phyloP scores from a whole-genome alignment of 2,888 invertebrate genomes.

The Ypsolopha scabrella region DNA sequence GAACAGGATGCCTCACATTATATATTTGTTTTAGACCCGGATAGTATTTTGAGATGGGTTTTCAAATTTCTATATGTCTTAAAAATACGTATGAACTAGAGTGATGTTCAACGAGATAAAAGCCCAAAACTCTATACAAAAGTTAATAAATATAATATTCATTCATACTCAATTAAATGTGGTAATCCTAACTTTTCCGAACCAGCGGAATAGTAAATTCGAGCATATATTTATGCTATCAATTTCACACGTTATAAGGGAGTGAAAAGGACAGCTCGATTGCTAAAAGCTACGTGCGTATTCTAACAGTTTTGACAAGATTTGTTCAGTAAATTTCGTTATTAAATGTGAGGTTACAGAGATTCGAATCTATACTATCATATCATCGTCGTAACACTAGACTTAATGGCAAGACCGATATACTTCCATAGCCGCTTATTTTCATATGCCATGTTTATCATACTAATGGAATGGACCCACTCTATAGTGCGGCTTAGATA shows the following conservation, averaged over 20 bases:
- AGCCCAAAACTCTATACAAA: conserved; percentile 9
- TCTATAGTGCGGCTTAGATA: too few species aligned
- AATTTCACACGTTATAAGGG: not conserved
- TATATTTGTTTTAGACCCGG: too few species aligned
- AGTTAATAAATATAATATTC: not conserved
- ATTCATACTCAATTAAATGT: not conserved
- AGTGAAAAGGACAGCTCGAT: not conserved
- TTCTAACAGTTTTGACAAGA: not conserved
- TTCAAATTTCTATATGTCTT: not conserved
- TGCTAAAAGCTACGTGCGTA: not conserved
- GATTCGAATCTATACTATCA: not conserved
- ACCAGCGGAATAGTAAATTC: not conserved
- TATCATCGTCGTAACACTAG: not conserved
- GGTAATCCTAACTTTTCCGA: not conserved
- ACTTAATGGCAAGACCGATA: not conserved
- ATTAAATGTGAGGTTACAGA: not conserved
- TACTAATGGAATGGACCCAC: too few species aligned
- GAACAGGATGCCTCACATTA: not conserved
- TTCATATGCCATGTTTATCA: too few species aligned
- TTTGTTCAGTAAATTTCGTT: too few species aligned
- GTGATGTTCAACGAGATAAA: conserved; percentile 24
- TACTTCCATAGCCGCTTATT: not conserved
- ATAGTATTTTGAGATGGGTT: not conserved
- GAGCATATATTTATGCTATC: too few species aligned
- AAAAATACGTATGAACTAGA: conserved; percentile 22